A percentile compares a stretch with the other conserved stretches of the same genome.
Evolutionary conservation across 2,113 vertebrate species (phyloP).

Genomic region (Percopsis transmontana): DNA sequence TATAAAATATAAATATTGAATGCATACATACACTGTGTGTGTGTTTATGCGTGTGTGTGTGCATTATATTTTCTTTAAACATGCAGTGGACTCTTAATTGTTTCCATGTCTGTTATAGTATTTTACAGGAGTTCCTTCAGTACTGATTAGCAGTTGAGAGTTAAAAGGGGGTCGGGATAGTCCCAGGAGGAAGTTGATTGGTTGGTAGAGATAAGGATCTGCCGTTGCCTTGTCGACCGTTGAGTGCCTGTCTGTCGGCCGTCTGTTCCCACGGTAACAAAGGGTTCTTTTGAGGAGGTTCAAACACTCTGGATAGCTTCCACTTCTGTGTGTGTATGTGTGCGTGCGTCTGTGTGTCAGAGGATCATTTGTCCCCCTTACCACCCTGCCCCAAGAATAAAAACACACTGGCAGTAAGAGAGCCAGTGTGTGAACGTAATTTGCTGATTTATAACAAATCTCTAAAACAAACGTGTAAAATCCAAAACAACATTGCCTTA

Average conservation of each 20-base stretch:
- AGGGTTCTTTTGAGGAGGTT: background rate
- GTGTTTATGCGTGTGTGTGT: background rate
- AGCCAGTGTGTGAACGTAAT: no score
- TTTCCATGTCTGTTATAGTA: no score
- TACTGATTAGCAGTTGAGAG: no score
- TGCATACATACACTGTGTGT: background rate
- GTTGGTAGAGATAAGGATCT: no score
- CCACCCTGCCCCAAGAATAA: background rate
- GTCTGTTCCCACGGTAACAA: background rate
- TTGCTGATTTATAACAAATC: no score
- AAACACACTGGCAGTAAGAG: background rate
- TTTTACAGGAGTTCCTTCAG: no score
- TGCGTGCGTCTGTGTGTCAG: conserved; percentile 8
- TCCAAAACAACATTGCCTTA: background rate
- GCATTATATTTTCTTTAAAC: background rate
- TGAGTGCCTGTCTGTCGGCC: background rate
- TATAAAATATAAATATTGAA: background rate
- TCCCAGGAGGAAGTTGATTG: no score
- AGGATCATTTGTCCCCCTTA: background rate
- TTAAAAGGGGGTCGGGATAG: no score
- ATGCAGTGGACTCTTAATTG: no score
- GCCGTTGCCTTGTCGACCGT: no score
- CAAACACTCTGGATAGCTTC: background rate
- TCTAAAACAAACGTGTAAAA: no score
- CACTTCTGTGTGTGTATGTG: background rate